phyloP scores from a whole-genome alignment of 1,140 invertebrate genomes.

The Rhyzopertha dominica region DNA sequence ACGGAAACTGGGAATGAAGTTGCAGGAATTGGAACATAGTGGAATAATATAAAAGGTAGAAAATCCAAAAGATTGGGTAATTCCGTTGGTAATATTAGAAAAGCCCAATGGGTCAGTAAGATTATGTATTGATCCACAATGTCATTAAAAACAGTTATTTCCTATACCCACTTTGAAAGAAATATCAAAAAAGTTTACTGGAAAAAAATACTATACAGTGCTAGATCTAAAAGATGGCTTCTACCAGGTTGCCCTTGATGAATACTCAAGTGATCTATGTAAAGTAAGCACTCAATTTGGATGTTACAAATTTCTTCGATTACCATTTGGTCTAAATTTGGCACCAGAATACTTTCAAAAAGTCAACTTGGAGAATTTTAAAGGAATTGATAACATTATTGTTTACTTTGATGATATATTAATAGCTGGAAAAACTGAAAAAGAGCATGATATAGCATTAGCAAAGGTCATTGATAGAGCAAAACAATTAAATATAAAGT shows the following conservation, averaged over 20 bases:
- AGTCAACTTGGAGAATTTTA: conserved; percentile 15
- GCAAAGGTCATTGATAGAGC: conserved; percentile 27
- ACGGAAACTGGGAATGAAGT: too few species aligned
- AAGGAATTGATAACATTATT: conserved; percentile 20
- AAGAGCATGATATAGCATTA: conserved; percentile 35
- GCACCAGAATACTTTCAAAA: conserved; percentile 26
- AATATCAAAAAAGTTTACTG: too few species aligned
- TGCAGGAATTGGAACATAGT: too few species aligned
- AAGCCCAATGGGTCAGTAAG: too few species aligned
- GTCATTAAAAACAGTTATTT: too few species aligned
- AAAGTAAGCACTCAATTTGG: conserved; percentile 30
- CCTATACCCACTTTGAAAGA: too few species aligned
- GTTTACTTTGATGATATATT: conserved; percentile 36
- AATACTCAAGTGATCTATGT: conserved; percentile 26
- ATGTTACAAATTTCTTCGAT: conserved; percentile 24
- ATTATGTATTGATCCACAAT: too few species aligned
- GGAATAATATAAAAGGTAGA: too few species aligned
- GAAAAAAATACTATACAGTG: conserved; percentile 21
- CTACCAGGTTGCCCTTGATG: conserved; percentile 22
- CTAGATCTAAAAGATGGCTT: conserved; percentile 30
- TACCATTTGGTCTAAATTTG: conserved; percentile 23
- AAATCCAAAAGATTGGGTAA: too few species aligned
- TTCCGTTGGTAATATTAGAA: too few species aligned
- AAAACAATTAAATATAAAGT: conserved; percentile 22
- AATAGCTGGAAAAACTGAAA: conserved; percentile 20